Base-by-base conservation (phyloP, 2,888 invertebrate genomes). In the Scaptomyza flava region DNA sequence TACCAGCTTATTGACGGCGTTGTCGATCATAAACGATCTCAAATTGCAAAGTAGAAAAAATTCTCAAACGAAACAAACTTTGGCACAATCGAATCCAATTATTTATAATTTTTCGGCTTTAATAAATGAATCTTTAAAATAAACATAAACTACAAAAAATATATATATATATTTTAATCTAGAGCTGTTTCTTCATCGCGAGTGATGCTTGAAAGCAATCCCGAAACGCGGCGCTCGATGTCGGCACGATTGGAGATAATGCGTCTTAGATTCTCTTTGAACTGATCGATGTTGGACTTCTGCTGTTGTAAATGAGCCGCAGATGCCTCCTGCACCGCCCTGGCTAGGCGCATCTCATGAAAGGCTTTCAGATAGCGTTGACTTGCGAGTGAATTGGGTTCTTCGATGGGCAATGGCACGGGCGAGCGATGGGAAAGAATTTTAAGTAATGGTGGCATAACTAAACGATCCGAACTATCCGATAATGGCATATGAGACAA, bases 221-320 rank as follows among this genome's bases (percentile, higher is more conserved):
- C 20, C 0, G 59, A 11, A 0, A 68, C 42, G 4, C 68, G 68
- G 0, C 46, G 46, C 27, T 68, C 82, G 33, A 81, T 79, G 12
- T 27, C 46, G n/a, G 45, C 77, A 6, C 62, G 70, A 38, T 79
- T 80, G 33, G 58, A 47, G 33, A 73, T 51, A 5, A 80, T 46
- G 6, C 54, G 62, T 1, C 31, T 27, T 0, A 80, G 43, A 12
- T 59, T 73, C 12, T 42, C 46, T n/a, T 54, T 62, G 27, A 79
- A 81, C 0, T 47, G 5, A 6, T 46, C 41, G 0, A 3, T 3
- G 0, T 12, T n/a, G 4, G 23, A 2, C 1, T 47, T 12, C 4
- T 38, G 12, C 1, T 45, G 47, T 0, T 7, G 23, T 8, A 7
- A 2, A 2, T 62, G 58, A 2, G 64, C 47, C 2, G 45, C 64